These are phyloP conservation scores for Bettongia penicillata DNA, from an alignment of 2,113 vertebrate species.

Conservation along the genomic window DNA sequence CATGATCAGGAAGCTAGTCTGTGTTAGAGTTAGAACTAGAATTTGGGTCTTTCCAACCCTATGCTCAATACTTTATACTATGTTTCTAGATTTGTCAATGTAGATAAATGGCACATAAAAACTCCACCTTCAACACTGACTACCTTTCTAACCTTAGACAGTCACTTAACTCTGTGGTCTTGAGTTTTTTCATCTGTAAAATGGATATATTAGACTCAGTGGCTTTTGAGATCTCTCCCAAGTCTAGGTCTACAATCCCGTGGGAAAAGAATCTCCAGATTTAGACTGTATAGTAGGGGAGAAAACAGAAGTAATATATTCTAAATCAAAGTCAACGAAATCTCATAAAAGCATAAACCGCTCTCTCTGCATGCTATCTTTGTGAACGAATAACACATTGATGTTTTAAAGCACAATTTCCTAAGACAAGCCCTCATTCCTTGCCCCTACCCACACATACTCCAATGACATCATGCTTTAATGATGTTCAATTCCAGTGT, in stretches of 20 bases:
- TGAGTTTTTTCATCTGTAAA: background rate
- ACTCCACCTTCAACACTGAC: background rate
- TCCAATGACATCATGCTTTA: background rate
- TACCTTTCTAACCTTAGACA: background rate
- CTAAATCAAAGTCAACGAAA: background rate
- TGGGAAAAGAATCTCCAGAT: background rate
- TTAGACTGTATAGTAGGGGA: conserved; percentile 3
- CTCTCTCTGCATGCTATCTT: background rate
- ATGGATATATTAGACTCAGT: background rate
- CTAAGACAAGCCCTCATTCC: background rate
- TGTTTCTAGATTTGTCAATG: background rate
- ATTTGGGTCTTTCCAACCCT: background rate
- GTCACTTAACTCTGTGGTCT: background rate
- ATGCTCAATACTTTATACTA: background rate
- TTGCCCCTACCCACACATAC: background rate
- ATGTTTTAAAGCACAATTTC: conserved; percentile 30
- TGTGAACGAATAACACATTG: background rate
- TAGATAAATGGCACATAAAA: conserved; percentile 1
- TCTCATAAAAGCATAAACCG: background rate
- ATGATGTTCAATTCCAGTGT: background rate
- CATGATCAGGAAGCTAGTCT: background rate
- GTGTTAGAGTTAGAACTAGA: background rate
- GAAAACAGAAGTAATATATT: background rate
- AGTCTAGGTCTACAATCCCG: background rate
- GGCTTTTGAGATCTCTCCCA: background rate